phyloP scores from a whole-genome alignment of 2,888 invertebrate species.

The Cheilosia urbana region DNA sequence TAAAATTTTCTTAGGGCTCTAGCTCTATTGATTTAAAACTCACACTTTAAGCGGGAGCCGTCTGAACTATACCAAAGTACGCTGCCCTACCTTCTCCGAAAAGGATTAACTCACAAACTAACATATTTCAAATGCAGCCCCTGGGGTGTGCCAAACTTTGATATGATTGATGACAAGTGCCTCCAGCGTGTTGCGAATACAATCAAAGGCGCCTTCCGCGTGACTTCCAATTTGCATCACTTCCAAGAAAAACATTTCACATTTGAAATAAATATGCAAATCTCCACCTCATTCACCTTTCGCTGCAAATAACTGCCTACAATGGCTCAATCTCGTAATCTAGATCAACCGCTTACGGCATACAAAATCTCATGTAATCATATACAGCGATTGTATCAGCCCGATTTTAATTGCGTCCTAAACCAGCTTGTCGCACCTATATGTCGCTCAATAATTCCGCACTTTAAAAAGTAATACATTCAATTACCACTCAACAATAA shows the following conservation, averaged over 20 bases:
- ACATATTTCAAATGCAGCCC: no score
- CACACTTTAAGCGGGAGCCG: no score
- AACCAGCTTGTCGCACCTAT: constrained; percentile 44
- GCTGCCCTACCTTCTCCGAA: no score
- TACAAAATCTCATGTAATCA: constrained; percentile 52
- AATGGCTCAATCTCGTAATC: background rate
- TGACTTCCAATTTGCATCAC: constrained; percentile 11
- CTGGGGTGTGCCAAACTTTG: no score
- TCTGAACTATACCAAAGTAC: background rate
- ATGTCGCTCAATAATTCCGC: background rate
- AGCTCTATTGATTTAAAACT: no score
- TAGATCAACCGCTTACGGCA: constrained; percentile 1
- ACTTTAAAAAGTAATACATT: background rate
- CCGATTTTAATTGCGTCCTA: background rate
- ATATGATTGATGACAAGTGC: no score
- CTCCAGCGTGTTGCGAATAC: background rate
- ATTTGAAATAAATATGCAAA: constrained; percentile 24
- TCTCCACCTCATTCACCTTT: constrained; percentile 14
- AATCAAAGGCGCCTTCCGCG: constrained; percentile 11
- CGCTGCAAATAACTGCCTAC: constrained; percentile 18
- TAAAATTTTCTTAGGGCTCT: no score
- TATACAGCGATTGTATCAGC: constrained; percentile 55
- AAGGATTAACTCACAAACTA: background rate
- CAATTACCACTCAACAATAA: constrained; percentile 26
- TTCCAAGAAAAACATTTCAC: background rate